Percentiles rank a stretch among this genome's conserved stretches.
phyloP scores from a whole-genome alignment of 2,888 invertebrate species.

The Tiphia femorata region DNA sequence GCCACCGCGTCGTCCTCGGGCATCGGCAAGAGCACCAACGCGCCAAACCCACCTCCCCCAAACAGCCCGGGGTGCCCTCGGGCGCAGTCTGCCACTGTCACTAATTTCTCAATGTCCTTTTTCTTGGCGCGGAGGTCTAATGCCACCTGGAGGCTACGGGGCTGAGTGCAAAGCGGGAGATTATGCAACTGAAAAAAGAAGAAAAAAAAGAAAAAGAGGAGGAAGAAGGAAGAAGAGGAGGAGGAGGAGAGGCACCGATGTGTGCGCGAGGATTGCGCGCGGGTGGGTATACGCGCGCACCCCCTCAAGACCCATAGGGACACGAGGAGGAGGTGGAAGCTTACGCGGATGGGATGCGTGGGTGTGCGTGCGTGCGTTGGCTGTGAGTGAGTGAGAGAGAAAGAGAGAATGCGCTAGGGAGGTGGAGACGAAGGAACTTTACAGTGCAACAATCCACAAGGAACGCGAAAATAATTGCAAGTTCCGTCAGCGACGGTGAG shows the following conservation, averaged over 20 bases:
- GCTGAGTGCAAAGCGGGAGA: conserved; percentile 37
- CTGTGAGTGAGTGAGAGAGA: conserved; percentile 4
- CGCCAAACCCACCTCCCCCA: not conserved
- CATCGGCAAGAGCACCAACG: not conserved
- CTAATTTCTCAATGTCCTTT: conserved; percentile 38
- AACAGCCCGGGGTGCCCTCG: conserved; percentile 11
- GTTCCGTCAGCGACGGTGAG: conserved; percentile 56
- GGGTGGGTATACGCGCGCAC: conserved; percentile 1
- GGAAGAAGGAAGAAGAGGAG: conserved; percentile 23
- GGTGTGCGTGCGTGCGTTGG: not conserved
- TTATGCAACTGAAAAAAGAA: conserved; percentile 40
- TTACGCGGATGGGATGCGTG: too few relatives aligned
- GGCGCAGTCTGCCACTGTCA: conserved; percentile 29
- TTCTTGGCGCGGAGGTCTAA: conserved; percentile 43
- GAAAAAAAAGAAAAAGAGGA: conserved; percentile 18
- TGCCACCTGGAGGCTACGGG: conserved; percentile 52
- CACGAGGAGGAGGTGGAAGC: too few relatives aligned
- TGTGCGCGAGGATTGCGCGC: conserved; percentile 33
- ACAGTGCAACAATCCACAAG: conserved; percentile 64
- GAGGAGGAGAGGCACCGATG: conserved; percentile 40
- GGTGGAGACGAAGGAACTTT: conserved; percentile 44
- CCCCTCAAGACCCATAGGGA: not conserved
- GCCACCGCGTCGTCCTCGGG: not conserved
- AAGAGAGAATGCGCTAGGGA: conserved; percentile 22
- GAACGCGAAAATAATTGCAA: conserved; percentile 67